Conservation (phyloP, 2,888 invertebrate genomes). For the Scaeva pyrastri region DNA sequence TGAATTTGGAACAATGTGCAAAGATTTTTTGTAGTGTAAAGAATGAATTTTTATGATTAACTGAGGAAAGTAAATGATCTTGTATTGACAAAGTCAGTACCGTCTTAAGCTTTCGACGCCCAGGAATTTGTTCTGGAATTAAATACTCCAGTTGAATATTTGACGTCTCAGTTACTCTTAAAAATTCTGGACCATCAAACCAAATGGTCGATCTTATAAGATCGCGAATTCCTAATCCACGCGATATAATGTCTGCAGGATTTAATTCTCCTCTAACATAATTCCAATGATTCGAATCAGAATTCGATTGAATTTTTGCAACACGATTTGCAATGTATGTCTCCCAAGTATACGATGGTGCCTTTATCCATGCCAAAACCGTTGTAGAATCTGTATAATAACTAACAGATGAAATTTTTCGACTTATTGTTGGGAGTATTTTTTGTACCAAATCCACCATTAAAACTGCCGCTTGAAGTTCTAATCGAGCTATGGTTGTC, state of each 20-base stretch:
- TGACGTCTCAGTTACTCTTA: neutral
- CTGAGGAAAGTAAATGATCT: neutral
- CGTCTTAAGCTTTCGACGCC: neutral
- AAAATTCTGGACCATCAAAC: slow-evolving; percentile 46
- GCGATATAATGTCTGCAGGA: neutral
- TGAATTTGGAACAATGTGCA: slow-evolving; percentile 20
- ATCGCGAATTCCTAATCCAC: too few relatives aligned
- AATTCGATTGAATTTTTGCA: slow-evolving; percentile 10
- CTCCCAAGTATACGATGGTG: slow-evolving; percentile 12
- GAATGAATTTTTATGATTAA: slow-evolving; percentile 19
- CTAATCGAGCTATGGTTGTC: too few relatives aligned
- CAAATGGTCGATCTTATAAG: neutral
- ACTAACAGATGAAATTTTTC: neutral
- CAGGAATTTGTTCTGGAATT: neutral
- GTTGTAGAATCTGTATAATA: slow-evolving; percentile 25
- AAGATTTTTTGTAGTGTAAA: slow-evolving; percentile 18
- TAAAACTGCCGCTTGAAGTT: too few relatives aligned
- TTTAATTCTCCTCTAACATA: neutral
- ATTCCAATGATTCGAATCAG: neutral
- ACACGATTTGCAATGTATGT: slow-evolving; percentile 21
- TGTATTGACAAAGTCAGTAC: neutral
- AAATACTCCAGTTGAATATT: neutral
- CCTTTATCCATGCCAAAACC: slow-evolving; percentile 16
- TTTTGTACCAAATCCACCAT: too few relatives aligned
- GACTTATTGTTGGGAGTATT: neutral